Percentiles rank a stretch among this genome's conserved stretches.
Conservation (phyloP, 2,888 invertebrate species). For the Catocala sponsa region DNA sequence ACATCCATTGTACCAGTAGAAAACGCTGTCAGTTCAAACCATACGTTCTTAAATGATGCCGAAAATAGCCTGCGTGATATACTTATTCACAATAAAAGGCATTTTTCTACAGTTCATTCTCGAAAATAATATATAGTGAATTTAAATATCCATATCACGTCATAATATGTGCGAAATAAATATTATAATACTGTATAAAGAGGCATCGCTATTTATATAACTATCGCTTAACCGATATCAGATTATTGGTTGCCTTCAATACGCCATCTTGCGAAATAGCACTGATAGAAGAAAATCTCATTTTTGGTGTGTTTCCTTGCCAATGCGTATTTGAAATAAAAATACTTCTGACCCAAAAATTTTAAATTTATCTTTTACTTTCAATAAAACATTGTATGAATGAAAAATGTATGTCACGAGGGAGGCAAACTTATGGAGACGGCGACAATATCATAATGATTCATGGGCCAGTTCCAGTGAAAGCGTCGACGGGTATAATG, state of each 20-base stretch:
- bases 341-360: conserved; percentile 14
- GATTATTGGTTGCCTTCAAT: conserved; percentile 55
- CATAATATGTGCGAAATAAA: conserved; percentile 35
- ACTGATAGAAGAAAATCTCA: conserved; percentile 28
- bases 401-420: conserved; percentile 15
- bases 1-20: no score
- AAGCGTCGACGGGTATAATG: conserved; percentile 50
- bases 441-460: conserved; percentile 45
- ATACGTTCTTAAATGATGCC: neutral
- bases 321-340: conserved; percentile 9
- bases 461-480: conserved; percentile 46
- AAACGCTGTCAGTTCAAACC: no score
- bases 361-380: conserved; percentile 43
- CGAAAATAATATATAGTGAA: conserved; percentile 27
- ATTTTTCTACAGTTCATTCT: conserved; percentile 19
- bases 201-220: conserved; percentile 19
- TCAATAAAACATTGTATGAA: conserved; percentile 34
- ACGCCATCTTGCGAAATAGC: conserved; percentile 47
- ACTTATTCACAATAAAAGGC: neutral
- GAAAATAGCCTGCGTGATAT: neutral
- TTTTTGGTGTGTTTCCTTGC: conserved; percentile 24
- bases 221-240: conserved; percentile 43
- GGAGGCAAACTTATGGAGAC: conserved; percentile 18
- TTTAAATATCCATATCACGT: conserved; percentile 37
- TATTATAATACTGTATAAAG: conserved; percentile 41